These are phyloP conservation scores for Hystrix brachyura DNA, from an alignment of 2,113 vertebrate genomes.

Conservation along the genomic window DNA sequence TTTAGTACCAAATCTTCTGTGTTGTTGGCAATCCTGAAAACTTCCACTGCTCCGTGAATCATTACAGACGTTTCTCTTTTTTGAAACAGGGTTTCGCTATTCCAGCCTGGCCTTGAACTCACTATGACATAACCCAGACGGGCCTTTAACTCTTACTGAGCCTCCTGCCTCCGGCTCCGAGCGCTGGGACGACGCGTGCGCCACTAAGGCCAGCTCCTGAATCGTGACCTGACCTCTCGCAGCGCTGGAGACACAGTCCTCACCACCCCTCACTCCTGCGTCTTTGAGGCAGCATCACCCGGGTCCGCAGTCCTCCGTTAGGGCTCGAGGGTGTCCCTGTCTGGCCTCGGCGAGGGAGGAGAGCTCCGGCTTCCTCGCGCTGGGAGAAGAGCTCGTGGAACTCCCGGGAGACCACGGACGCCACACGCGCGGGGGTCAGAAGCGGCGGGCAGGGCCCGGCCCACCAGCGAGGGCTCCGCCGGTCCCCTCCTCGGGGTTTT, in stretches of 20 bases:
- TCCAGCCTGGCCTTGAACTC: background rate
- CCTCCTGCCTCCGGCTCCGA: background rate
- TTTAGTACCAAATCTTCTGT: slow-evolving; percentile 14
- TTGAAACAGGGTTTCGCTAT: background rate
- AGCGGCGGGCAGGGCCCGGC: background rate
- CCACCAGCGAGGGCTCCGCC: background rate
- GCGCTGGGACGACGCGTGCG: background rate
- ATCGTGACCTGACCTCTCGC: background rate
- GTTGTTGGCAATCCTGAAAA: slow-evolving; percentile 1
- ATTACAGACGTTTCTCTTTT: background rate
- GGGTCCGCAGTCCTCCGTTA: background rate
- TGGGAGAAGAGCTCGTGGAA: background rate
- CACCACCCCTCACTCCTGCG: background rate
- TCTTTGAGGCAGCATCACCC: background rate
- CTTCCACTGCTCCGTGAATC: background rate
- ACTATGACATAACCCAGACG: background rate
- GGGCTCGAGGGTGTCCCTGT: background rate
- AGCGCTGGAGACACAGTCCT: background rate
- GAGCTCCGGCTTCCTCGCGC: background rate
- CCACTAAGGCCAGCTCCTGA: background rate
- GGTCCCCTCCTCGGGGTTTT: background rate
- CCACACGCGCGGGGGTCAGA: background rate
- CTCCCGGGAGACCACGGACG: background rate
- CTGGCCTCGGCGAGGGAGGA: no score
- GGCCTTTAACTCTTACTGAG: background rate